Evolutionary conservation across 2,113 vertebrate species (phyloP), one percentile per base, ranked within the genome.

Genomic region (Bos taurus): DNA sequence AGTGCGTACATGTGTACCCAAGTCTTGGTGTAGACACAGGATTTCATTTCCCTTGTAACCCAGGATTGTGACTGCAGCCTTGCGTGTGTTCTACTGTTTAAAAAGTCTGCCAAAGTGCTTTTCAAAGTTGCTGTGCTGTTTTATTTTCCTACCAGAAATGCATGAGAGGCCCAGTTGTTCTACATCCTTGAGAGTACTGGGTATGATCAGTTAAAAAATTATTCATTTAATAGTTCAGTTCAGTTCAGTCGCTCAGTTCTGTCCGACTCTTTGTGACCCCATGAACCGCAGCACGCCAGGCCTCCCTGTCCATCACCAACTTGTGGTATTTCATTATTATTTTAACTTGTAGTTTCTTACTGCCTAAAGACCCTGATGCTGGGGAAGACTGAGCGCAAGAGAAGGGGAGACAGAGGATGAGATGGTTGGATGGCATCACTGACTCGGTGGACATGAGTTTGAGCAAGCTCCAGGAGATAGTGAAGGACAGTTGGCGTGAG

Each of bases 391-490:
- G 64, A 21, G 4, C 17, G n/a, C 33, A 21, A 10, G 64, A 67
- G 64, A 36, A 67, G 64, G 33, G 33, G 64, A 36, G 17, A 36
- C 17, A 67, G 33, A 67, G 64, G 64, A 67, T 67, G 64, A 36
- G 33, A 67, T 5, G 17, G 64, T 67, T 21, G 64, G 8, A 11
- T 67, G 64, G 33, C 33, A 17, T 36, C 64, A 67, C 17, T 9
- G 33, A 19, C 64, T 67, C 0, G 0, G 2, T 36, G 33, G 17
- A 21, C 33, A 17, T 64, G 33, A 11, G 33, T 5, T 2, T 36
- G 33, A 21, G 17, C 8, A 11, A 21, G 1, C 64, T 11, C 64
- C 0, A 17, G 8, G 64, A 71, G 64, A 36, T 0, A 5, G n/a
- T 36, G 64, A 71, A 36, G 64, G 64, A 36, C 17, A 4, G 8